phyloP scores from a whole-genome alignment of 2,888 invertebrate genomes.

The Petrolisthes cinctipes region DNA sequence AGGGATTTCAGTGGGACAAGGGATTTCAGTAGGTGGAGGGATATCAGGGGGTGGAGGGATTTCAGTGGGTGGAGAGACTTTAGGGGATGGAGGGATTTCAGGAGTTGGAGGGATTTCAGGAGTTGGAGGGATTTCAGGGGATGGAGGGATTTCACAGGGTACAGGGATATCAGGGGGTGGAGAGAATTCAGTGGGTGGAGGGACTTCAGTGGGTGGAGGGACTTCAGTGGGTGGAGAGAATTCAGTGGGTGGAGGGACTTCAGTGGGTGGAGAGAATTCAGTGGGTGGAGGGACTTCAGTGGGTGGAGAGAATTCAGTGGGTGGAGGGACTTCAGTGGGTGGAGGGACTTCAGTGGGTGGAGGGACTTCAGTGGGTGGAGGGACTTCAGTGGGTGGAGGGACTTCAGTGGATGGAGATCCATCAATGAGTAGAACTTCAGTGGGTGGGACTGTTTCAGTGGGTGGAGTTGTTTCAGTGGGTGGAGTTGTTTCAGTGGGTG shows the following conservation, averaged over 20 bases:
- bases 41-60: no score
- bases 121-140: no score
- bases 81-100: background rate
- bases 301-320: background rate
- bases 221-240: background rate
- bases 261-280: background rate
- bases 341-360: background rate
- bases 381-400: background rate
- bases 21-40: background rate
- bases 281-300: background rate
- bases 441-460: background rate
- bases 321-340: background rate
- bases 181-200: background rate
- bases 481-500: background rate
- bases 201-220: background rate
- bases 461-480: background rate
- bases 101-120: background rate
- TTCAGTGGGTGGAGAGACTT: background rate
- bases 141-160: no score
- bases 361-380: slow-evolving; percentile 4
- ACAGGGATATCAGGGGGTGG: no score
- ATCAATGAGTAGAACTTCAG: background rate
- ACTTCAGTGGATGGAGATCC: background rate
- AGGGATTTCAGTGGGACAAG: background rate
- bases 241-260: background rate